These are phyloP conservation scores for Ariolimax columbianus DNA, from an alignment of 2,888 invertebrate species.

Conservation along the genomic window DNA sequence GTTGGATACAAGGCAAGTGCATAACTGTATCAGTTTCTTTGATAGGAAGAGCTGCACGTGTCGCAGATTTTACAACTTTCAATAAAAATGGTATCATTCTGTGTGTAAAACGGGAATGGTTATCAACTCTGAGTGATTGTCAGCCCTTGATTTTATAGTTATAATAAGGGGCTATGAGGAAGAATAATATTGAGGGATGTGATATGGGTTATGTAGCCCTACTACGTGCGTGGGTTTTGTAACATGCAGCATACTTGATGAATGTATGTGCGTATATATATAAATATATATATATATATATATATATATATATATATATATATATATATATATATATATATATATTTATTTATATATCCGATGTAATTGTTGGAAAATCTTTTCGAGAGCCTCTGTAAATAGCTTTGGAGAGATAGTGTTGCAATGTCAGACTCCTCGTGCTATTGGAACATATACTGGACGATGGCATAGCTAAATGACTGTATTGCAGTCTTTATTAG, in stretches of 20 bases:
- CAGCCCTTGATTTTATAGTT: neutral
- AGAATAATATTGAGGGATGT: no score
- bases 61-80: neutral
- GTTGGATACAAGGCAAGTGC: neutral
- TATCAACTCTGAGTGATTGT: neutral
- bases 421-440: no score
- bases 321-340: conserved; percentile 10
- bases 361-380: no score
- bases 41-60: neutral
- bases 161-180: no score
- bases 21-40: neutral
- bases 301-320: conserved; percentile 5
- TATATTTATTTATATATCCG: no score
- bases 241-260: neutral
- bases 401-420: no score
- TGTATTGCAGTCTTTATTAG: no score
- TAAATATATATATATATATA: conserved; percentile 27
- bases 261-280: neutral
- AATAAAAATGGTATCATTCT: neutral
- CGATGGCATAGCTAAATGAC: no score
- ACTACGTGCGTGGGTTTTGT: no score
- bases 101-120: neutral
- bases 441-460: no score
- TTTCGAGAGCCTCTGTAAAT: no score
- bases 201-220: no score